These are phyloP conservation scores for Eupithecia inturbata DNA, from an alignment of 2,888 invertebrate species.

Conservation along the genomic window DNA sequence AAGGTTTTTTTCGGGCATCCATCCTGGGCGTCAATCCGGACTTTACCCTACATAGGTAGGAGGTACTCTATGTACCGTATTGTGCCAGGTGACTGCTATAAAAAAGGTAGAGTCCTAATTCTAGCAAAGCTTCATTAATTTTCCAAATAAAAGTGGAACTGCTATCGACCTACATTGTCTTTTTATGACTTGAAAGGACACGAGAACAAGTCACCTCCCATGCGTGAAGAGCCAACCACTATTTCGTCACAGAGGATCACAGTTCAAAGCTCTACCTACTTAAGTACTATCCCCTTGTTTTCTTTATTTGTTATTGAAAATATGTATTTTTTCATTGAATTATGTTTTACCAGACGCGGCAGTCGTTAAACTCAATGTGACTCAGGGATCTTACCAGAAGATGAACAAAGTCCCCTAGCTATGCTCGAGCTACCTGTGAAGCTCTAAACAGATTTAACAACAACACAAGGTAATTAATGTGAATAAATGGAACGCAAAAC, in stretches of 20 bases:
- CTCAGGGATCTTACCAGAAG: too few species aligned
- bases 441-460: background rate
- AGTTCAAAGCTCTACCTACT: constrained; percentile 1
- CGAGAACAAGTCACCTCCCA: background rate
- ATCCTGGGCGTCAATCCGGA: background rate
- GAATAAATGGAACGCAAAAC: background rate
- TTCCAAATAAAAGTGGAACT: background rate
- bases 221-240: background rate
- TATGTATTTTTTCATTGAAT: background rate
- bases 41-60: background rate
- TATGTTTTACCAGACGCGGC: background rate
- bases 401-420: too few species aligned
- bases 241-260: background rate
- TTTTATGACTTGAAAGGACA: background rate
- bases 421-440: background rate
- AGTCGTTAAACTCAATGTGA: too few species aligned
- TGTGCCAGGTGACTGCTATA: background rate
- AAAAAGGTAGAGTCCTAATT: background rate
- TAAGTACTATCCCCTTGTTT: background rate
- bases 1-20: background rate
- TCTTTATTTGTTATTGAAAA: background rate
- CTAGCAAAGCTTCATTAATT: background rate
- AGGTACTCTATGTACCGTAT: background rate
- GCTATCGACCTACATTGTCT: background rate
- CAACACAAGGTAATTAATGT: background rate